These are phyloP conservation scores for Puntigrus tetrazona DNA, from an alignment of 2,113 vertebrate genomes.

Conservation along the genomic window DNA sequence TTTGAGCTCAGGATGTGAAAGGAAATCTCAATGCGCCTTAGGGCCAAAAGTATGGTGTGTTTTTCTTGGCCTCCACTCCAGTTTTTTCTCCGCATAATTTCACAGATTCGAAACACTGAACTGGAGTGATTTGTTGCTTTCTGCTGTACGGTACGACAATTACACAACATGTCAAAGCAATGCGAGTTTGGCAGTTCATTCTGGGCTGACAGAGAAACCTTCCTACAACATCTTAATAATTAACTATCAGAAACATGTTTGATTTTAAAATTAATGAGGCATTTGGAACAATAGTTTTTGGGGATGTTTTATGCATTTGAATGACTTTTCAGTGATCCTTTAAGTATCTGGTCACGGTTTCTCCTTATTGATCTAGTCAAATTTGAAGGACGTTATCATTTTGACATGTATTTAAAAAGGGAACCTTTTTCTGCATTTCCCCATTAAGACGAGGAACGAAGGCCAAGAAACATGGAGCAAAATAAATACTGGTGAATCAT, in stretches of 20 bases:
- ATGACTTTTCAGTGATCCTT: neutral
- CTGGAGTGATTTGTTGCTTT: conserved; percentile 66
- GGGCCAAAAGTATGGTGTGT: conserved; percentile 55
- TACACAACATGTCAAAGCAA: conserved; percentile 65
- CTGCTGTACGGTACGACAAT: conserved; percentile 56
- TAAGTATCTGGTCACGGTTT: neutral
- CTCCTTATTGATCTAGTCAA: neutral
- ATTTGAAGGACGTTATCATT: neutral
- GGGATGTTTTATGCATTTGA: neutral
- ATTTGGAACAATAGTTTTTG: neutral
- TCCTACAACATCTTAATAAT: neutral
- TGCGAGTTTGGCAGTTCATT: conserved; percentile 64
- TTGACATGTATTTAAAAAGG: neutral
- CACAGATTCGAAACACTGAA: conserved; percentile 70
- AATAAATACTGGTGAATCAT: conserved; percentile 46
- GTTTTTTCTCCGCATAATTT: conserved; percentile 56
- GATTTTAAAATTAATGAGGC: conserved; percentile 41
- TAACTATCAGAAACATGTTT: neutral
- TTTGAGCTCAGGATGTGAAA: conserved; percentile 23
- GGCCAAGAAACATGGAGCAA: conserved; percentile 48
- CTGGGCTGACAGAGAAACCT: conserved; percentile 27
- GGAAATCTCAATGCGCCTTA: conserved; percentile 24
- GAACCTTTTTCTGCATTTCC: neutral
- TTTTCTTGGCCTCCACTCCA: conserved; percentile 64
- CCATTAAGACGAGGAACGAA: conserved; percentile 4